Evolutionary conservation across 2,113 vertebrate genomes (phyloP), one percentile per base, ranked within the genome.

Genomic region (Gambusia holbrooki): DNA sequence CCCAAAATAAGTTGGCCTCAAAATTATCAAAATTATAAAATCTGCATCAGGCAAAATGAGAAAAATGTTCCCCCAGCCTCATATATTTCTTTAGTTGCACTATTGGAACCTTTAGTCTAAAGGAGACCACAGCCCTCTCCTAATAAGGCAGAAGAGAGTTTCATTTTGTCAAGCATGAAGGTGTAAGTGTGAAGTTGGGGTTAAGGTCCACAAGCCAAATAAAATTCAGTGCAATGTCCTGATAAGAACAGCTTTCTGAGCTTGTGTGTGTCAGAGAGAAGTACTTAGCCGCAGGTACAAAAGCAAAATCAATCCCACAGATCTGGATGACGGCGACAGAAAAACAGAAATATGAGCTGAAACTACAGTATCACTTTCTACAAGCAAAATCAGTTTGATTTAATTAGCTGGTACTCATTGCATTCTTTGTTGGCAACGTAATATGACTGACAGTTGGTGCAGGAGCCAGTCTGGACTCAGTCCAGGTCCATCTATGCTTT

Each of bases 401-500:
- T 88, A 91, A 93, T 94, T 92, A 92, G 74, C 81, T 86, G 87
- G 72, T 85, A 90, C 89, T 93, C 92, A 89, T 79, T 87, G 85
- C 86, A 91, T 93, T 93, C 89, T 92, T 90, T 85, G 79, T 87
- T 66, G 69, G 79, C 79, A 62, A 75, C 75, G 90, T 92, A 85
- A 94, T 87, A 84, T 85, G 84, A 92, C 82, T 87, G 90, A 90
- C 89, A 91, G 84, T 88, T 89, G 88, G 91, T 76, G 66, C 33
- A 30, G 66, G 69, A 73, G 71, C 62, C 67, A 64, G 64, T 64
- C 74, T 90, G 91, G 87, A 90, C 72, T 11, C 27, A 17, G 58
- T 73, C 90, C 85, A 92, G 89, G 67, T 70, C 74, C 72, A 77
- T 72, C 74, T 69, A 54, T 68, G 64, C 66, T 73, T 76, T 80